These are phyloP conservation scores for Scleropages formosus DNA, from an alignment of 2,797 vertebrate species.

Conservation along the genomic window DNA sequence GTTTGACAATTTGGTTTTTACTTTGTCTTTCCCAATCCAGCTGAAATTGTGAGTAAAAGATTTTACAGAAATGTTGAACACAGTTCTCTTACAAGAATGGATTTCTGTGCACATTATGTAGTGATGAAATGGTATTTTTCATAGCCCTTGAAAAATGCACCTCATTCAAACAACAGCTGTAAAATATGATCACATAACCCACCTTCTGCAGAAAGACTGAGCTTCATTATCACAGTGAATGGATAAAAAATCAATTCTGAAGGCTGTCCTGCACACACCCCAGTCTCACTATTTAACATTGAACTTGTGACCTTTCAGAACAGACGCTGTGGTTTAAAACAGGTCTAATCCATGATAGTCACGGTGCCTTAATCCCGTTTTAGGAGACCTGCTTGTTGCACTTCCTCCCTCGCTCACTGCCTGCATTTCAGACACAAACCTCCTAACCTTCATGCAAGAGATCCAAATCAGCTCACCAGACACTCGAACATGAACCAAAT, in stretches of 20 bases:
- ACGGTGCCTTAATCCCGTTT: slow-evolving; percentile 65
- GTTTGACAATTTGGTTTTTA: no score
- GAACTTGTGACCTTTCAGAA: slow-evolving; percentile 58
- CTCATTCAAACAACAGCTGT: no score
- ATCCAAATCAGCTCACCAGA: slow-evolving; percentile 74
- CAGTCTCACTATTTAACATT: slow-evolving; percentile 54
- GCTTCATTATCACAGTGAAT: neutral
- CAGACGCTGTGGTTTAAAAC: slow-evolving; percentile 51
- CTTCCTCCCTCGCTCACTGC: slow-evolving; percentile 31
- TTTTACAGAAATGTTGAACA: no score
- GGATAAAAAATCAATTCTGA: slow-evolving; percentile 19
- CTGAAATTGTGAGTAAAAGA: no score
- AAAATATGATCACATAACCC: neutral
- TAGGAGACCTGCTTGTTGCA: slow-evolving; percentile 49
- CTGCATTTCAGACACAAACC: slow-evolving; percentile 16
- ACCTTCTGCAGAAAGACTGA: neutral
- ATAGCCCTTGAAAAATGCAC: no score
- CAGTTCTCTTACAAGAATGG: no score
- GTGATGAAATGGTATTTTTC: no score
- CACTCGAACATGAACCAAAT: slow-evolving; percentile 82
- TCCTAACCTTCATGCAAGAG: slow-evolving; percentile 70
- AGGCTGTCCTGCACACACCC: slow-evolving; percentile 45
- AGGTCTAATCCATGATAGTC: slow-evolving; percentile 65
- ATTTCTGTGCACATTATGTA: no score
- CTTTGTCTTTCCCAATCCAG: no score